A percentile compares a stretch with the other conserved stretches of the same genome.
Evolutionary conservation across 2,888 invertebrate species (phyloP).

Genomic region (Epirrita christyi): DNA sequence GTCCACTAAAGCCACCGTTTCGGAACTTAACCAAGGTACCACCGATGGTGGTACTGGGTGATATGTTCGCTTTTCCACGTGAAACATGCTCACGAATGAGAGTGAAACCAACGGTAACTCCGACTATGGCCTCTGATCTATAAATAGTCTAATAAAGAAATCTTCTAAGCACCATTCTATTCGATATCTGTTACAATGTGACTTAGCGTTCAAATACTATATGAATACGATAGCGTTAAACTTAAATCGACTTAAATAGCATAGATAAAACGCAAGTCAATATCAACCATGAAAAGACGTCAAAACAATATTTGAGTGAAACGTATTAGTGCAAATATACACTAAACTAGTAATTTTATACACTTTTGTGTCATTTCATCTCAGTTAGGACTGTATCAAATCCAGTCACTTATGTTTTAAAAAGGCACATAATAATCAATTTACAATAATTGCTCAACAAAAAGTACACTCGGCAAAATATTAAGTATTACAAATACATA

Average conservation of each 20-base stretch:
- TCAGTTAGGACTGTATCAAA: constrained; percentile 70
- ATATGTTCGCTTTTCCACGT: no score
- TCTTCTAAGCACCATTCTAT: constrained; percentile 84
- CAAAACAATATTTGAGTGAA: constrained; percentile 68
- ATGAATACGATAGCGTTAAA: constrained; percentile 70
- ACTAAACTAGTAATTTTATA: constrained; percentile 79
- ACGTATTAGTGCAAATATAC: constrained; percentile 78
- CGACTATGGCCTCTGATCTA: constrained; percentile 56
- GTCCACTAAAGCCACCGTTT: no score
- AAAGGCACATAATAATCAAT: constrained; percentile 82
- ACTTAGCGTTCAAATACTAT: constrained; percentile 80
- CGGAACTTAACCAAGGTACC: no score
- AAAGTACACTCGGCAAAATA: constrained; percentile 63
- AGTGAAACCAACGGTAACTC: no score
- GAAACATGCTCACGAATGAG: no score
- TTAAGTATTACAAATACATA: constrained; percentile 49
- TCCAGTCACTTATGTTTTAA: constrained; percentile 74
- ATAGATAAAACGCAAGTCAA: constrained; percentile 66
- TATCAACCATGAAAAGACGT: constrained; percentile 64
- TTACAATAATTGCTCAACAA: constrained; percentile 69
- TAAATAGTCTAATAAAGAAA: constrained; percentile 73
- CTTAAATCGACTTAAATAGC: constrained; percentile 73
- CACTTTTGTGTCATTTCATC: constrained; percentile 64
- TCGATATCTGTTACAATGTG: constrained; percentile 78
- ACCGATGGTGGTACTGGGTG: no score